phyloP scores from a whole-genome alignment of 2,888 invertebrate species.

The Nymphalis polychloros region DNA sequence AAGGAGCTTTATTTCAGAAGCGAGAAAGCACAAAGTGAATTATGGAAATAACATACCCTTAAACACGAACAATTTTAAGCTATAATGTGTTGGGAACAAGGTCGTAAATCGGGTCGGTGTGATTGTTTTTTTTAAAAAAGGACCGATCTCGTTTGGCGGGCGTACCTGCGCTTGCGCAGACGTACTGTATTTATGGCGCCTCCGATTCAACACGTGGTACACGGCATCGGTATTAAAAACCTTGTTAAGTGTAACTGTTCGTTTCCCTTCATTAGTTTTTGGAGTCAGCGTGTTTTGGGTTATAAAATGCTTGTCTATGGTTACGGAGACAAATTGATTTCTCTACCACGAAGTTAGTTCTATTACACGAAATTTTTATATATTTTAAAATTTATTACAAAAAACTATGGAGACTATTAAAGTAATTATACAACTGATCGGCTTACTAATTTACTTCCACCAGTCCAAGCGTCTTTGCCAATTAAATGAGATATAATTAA shows the following conservation, averaged over 20 bases:
- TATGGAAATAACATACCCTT: slow-evolving; percentile 62
- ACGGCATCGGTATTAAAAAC: slow-evolving; percentile 64
- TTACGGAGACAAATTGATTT: slow-evolving; percentile 38
- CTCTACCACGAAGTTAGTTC: background rate
- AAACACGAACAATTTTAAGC: slow-evolving; percentile 46
- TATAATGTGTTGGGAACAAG: slow-evolving; percentile 42
- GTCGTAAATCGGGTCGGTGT: slow-evolving; percentile 46
- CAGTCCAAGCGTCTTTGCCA: too few relatives aligned
- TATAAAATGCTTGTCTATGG: slow-evolving; percentile 42
- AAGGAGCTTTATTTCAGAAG: slow-evolving; percentile 79
- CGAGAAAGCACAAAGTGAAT: slow-evolving; percentile 78
- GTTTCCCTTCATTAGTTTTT: slow-evolving; percentile 67
- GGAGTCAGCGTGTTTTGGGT: slow-evolving; percentile 40
- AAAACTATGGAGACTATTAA: too few relatives aligned
- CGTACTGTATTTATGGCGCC: slow-evolving; percentile 81
- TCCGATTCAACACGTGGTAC: slow-evolving; percentile 70
- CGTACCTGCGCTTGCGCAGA: slow-evolving; percentile 79
- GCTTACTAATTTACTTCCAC: too few relatives aligned
- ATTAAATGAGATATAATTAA: too few relatives aligned
- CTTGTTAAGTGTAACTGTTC: slow-evolving; percentile 76
- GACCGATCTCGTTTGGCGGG: slow-evolving; percentile 78
- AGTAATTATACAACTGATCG: too few relatives aligned
- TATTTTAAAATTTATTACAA: too few relatives aligned
- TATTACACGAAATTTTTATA: too few relatives aligned
- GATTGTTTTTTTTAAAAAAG: slow-evolving; percentile 65